phyloP scores from a whole-genome alignment of 2,888 invertebrate genomes.

The Ametastegia equiseti region DNA sequence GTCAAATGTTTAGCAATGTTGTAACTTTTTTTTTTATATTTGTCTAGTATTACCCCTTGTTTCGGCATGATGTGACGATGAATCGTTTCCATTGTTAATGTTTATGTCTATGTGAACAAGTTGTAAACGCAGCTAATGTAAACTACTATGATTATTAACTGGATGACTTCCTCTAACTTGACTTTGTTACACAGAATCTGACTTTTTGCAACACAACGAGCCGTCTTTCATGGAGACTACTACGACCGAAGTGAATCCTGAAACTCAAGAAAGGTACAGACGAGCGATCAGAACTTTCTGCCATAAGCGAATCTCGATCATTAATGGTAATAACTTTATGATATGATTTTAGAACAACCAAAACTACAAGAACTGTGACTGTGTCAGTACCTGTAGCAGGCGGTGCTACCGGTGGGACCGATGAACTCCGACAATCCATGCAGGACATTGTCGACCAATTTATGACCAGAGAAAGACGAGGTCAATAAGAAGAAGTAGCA shows the following conservation, averaged over 20 bases:
- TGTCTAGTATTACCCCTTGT: constrained; percentile 72
- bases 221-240: constrained; percentile 78
- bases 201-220: constrained; percentile 80
- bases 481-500: constrained; percentile 64
- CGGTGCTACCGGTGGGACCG: constrained; percentile 63
- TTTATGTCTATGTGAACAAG: constrained; percentile 65
- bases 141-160: neutral
- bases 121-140: constrained; percentile 40
- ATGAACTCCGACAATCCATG: constrained; percentile 77
- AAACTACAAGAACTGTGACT: constrained; percentile 76
- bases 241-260: constrained; percentile 77
- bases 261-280: constrained; percentile 77
- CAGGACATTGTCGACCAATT: constrained; percentile 79
- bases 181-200: constrained; percentile 77
- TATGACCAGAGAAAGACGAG: constrained; percentile 78
- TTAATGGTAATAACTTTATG: too few species aligned
- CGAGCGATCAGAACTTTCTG: neutral
- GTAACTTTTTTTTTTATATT: constrained; percentile 69
- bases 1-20: constrained; percentile 67
- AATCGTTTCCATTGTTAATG: constrained; percentile 62
- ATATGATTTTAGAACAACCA: constrained; percentile 77
- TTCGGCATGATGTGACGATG: constrained; percentile 74
- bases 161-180: constrained; percentile 51
- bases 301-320: neutral
- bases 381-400: constrained; percentile 67